Percentiles rank a stretch among this genome's conserved stretches.
phyloP scores from a whole-genome alignment of 2,797 vertebrate species.

The Lepus townsendii region DNA sequence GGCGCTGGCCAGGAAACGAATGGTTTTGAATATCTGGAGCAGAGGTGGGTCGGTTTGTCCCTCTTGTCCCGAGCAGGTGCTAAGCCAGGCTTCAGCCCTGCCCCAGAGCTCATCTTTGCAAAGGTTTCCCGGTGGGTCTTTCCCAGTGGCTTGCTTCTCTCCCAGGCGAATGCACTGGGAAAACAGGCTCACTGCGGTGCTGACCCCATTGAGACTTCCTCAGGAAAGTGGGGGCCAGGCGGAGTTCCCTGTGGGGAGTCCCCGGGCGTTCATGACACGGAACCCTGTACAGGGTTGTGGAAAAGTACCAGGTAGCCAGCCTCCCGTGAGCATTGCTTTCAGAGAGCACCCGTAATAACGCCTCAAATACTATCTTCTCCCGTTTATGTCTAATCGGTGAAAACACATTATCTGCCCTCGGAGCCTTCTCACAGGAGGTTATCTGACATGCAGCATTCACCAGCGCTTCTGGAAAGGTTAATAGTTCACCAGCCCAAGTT shows the following conservation, averaged over 20 bases:
- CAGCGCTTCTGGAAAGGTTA: constrained; percentile 91
- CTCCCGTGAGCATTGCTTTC: constrained; percentile 48
- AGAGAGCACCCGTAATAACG: constrained; percentile 44
- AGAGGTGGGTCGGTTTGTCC: neutral
- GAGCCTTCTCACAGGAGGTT: constrained; percentile 88
- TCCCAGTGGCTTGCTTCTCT: constrained; percentile 15
- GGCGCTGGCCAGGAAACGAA: neutral
- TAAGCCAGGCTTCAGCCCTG: neutral
- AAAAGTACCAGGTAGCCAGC: neutral
- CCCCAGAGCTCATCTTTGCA: neutral
- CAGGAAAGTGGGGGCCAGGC: neutral
- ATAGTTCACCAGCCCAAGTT: constrained; percentile 91
- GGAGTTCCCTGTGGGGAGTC: neutral
- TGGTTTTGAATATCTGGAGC: neutral
- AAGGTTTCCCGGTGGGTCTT: neutral
- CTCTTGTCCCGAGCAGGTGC: neutral
- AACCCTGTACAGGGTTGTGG: neutral
- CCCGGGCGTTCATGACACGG: neutral
- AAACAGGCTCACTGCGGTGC: neutral
- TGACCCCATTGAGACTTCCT: constrained; percentile 37
- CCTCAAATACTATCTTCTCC: constrained; percentile 71
- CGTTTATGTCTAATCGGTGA: constrained; percentile 87
- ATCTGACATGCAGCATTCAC: constrained; percentile 90
- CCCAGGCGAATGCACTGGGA: neutral
- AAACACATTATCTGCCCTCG: constrained; percentile 86